Evolutionary conservation across 2,113 vertebrate genomes (phyloP).

Genomic region (Sisor rabdophorus): DNA sequence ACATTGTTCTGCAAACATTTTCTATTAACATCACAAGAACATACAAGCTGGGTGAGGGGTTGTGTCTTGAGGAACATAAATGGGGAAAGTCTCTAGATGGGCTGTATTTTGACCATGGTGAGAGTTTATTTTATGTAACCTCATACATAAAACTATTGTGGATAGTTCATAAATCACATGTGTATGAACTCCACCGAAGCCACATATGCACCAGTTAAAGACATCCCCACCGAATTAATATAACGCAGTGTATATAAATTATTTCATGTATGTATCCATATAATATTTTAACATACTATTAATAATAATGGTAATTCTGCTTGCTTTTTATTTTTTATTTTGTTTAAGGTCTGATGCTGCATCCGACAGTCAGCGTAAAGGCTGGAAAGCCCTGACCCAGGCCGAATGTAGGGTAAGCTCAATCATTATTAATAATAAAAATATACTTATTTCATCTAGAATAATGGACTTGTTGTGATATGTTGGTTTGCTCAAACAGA

Average conservation of each 20-base stretch:
- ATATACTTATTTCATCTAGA: not conserved
- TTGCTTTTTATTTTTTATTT: not conserved
- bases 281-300: not conserved
- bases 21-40: too few species aligned
- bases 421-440: not conserved
- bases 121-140: not conserved
- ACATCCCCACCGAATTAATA: fast-evolving
- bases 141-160: not conserved
- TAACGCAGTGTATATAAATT: too few species aligned
- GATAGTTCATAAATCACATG: not conserved
- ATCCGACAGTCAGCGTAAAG: conserved; percentile 76
- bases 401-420: conserved; percentile 83
- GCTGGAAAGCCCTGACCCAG: conserved; percentile 88
- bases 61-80: not conserved
- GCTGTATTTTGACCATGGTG: too few species aligned
- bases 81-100: not conserved
- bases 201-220: not conserved
- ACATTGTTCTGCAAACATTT: too few species aligned
- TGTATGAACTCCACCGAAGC: not conserved
- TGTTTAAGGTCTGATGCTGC: conserved; percentile 79
- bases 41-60: not conserved
- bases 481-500: conserved; percentile 61
- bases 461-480: not conserved
- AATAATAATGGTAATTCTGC: not conserved
- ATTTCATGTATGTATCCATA: too few species aligned